These are phyloP conservation scores for Sakesphorus luctuosus DNA, from an alignment of 2,113 vertebrate genomes.

Conservation along the genomic window DNA sequence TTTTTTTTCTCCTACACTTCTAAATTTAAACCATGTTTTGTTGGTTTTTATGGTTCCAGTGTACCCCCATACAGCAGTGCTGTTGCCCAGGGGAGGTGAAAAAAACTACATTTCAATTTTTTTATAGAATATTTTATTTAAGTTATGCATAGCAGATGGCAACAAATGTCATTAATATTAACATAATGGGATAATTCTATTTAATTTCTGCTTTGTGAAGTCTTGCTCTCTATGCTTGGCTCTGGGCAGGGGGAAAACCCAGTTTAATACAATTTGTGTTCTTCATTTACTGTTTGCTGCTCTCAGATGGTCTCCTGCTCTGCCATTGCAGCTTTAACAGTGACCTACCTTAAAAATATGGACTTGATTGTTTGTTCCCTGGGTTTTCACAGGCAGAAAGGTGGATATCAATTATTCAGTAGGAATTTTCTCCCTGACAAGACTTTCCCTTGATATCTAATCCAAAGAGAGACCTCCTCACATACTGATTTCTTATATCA, in stretches of 20 bases:
- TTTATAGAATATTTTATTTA: background rate
- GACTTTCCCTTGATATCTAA: background rate
- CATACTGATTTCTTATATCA: background rate
- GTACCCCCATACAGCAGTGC: background rate
- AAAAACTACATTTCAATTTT: background rate
- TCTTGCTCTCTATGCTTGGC: background rate
- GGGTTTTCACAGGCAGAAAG: background rate
- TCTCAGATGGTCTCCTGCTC: background rate
- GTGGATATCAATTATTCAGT: conserved; percentile 6
- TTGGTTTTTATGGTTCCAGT: background rate
- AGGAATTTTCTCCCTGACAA: background rate
- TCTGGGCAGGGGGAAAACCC: background rate
- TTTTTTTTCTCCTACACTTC: fast-evolving
- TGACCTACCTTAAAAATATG: background rate
- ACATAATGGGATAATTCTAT: background rate
- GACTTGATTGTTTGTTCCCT: conserved; percentile 13
- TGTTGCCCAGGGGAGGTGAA: background rate
- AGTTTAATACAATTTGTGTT: background rate
- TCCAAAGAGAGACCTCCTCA: background rate
- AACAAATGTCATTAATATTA: background rate
- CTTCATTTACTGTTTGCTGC: background rate
- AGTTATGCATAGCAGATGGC: background rate
- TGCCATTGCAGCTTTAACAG: background rate
- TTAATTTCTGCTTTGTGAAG: background rate
- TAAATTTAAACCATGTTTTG: background rate